Base-by-base conservation (phyloP, 2,797 vertebrate genomes). In the Lemur catta region DNA sequence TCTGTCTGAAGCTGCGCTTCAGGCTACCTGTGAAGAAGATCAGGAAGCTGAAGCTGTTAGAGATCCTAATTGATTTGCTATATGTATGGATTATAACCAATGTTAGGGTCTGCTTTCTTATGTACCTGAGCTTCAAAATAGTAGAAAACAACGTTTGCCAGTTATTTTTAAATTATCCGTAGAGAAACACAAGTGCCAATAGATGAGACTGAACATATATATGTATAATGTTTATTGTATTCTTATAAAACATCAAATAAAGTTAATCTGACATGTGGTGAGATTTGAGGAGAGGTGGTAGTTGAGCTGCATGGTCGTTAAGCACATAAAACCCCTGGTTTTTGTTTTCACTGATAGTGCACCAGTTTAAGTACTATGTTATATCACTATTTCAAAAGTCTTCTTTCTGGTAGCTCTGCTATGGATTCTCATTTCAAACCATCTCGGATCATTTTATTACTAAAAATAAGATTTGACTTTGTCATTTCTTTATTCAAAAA, bases 161-260 rank as follows among this genome's bases (percentile, higher is more conserved):
- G 7, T 84, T 87, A 35, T 94, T 82, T 89, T 84, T 17, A 76
- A 72, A 65, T 79, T 93, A 71, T 43, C 8, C 74, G 57, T 38
- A 86, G 61, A 72, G 63, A 30, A 84, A 69, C 35, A 52, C 28
- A 89, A 76, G n/a, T 89, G 8, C 38, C 43, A 91, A 22, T 41
- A 69, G 26, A 71, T 84, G 75, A 92, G n/a, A 22, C 30, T 84
- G 41, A 79, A 63, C 33, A 26, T 92, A n/a, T 88, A 26, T 61
- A 2, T 76, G 4, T 89, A 24, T 90, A 48, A 22, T 50, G 33
- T 81, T 81, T 91, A 43, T 41, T 92, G 57, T 71, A 63, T 94
- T 72, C 48, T 52, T 89, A 46, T 95, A 96, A 91, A 74, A 72
- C 41, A 93, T 61, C 74, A 84, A 81, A 72, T 65, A 86, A 59